phyloP scores from a whole-genome alignment of 2,888 invertebrate species.

The Germaria angustata region DNA sequence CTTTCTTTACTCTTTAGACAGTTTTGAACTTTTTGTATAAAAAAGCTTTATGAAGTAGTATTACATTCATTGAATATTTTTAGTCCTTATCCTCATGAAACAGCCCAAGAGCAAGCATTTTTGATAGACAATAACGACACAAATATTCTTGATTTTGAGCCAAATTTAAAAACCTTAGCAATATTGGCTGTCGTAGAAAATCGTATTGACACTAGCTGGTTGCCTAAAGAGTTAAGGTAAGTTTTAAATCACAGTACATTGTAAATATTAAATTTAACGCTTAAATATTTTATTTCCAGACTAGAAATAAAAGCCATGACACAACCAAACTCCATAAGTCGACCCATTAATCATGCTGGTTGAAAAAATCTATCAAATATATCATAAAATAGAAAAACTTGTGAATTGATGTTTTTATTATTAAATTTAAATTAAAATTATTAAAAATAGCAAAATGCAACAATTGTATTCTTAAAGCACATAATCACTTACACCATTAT shows the following conservation, averaged over 20 bases:
- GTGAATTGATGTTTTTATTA: neutral
- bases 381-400: slow-evolving; percentile 8
- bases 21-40: neutral
- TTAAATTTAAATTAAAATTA: slow-evolving; percentile 15
- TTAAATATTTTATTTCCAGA: slow-evolving; percentile 80
- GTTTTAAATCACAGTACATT: neutral
- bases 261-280: slow-evolving; percentile 9
- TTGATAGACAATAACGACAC: slow-evolving; percentile 91
- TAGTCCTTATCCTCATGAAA: slow-evolving; percentile 67
- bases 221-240: slow-evolving; percentile 85
- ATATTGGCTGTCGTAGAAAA: slow-evolving; percentile 85
- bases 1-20: no score
- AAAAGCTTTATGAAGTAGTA: no score
- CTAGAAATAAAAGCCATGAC: slow-evolving; percentile 86
- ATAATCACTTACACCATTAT: neutral
- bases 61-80: no score
- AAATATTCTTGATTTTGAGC: slow-evolving; percentile 89
- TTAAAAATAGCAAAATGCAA: slow-evolving; percentile 34
- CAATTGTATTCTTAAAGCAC: neutral
- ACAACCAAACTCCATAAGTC: slow-evolving; percentile 85
- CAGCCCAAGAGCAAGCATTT: slow-evolving; percentile 63
- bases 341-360: slow-evolving; percentile 80
- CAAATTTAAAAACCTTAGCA: slow-evolving; percentile 87
- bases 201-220: slow-evolving; percentile 83
- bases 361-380: slow-evolving; percentile 60